phyloP scores from a whole-genome alignment of 2,888 invertebrate genomes.

The Rugalucina vietnamica region DNA sequence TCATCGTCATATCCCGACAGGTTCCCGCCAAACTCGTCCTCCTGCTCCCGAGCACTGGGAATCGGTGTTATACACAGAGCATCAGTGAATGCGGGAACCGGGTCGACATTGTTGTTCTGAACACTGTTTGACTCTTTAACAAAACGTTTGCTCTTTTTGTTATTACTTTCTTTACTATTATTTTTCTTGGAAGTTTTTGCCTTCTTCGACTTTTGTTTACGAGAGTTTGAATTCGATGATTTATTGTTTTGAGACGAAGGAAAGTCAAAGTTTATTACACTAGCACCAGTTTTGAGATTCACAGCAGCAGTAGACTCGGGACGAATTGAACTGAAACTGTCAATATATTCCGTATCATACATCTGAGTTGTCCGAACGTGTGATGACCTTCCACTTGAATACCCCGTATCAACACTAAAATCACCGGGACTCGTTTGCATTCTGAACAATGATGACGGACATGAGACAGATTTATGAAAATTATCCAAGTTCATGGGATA shows the following conservation, averaged over 20 bases:
- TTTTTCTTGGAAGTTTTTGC: constrained; percentile 63
- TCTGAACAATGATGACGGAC: constrained; percentile 51
- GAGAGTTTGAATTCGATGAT: constrained; percentile 41
- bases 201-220: constrained; percentile 48
- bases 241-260: constrained; percentile 57
- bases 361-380: neutral
- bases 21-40: constrained; percentile 57
- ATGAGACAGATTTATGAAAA: constrained; percentile 55
- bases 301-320: constrained; percentile 73
- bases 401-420: constrained; percentile 60
- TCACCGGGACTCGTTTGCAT: constrained; percentile 58
- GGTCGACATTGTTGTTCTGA: constrained; percentile 16
- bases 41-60: constrained; percentile 55
- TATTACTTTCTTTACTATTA: neutral
- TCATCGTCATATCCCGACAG: constrained; percentile 61
- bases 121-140: constrained; percentile 33
- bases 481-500: constrained; percentile 42
- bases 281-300: constrained; percentile 80
- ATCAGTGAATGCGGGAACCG: constrained; percentile 60
- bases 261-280: constrained; percentile 78
- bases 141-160: constrained; percentile 60
- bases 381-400: constrained; percentile 39
- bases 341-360: constrained; percentile 50
- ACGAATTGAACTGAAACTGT: constrained; percentile 37
- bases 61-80: constrained; percentile 71